phyloP scores from a whole-genome alignment of 2,113 vertebrate genomes.

The Aleadryas rufinucha region DNA sequence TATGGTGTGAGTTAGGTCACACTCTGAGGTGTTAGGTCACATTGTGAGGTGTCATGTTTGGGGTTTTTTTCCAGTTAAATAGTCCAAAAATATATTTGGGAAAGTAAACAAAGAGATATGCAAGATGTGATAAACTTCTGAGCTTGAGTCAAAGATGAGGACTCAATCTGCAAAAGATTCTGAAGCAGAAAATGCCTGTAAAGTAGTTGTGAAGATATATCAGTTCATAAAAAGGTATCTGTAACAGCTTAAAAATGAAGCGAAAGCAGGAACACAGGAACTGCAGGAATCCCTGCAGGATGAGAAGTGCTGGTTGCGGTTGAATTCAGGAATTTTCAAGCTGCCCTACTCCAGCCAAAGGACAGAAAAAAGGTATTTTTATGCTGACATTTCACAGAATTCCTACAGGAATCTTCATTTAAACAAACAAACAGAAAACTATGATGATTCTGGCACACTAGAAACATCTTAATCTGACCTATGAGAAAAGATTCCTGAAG shows the following conservation, averaged over 20 bases:
- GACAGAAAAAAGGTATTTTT: not conserved
- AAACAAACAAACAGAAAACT: slow-evolving; percentile 11
- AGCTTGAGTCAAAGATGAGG: not conserved
- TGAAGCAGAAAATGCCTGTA: not conserved
- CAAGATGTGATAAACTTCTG: not conserved
- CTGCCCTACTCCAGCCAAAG: not conserved
- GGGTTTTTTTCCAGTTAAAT: not conserved
- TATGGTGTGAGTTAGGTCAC: not conserved
- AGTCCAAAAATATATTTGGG: not conserved
- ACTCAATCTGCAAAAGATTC: not conserved
- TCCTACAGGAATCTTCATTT: slow-evolving; percentile 20
- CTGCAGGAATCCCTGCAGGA: not conserved
- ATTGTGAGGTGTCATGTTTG: not conserved
- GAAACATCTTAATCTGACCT: slow-evolving; percentile 26
- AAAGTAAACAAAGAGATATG: not conserved
- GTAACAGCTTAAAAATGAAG: not conserved
- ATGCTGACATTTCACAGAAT: not conserved
- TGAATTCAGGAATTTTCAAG: not conserved
- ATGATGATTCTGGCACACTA: not conserved
- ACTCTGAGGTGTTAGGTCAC: no score
- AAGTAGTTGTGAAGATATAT: not conserved
- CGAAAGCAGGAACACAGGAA: not conserved
- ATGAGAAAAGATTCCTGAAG: slow-evolving; percentile 15
- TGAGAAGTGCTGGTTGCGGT: not conserved
- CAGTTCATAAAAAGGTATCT: not conserved